These are phyloP conservation scores for Microtus pennsylvanicus DNA, from an alignment of 2,113 vertebrate genomes.

Conservation along the genomic window DNA sequence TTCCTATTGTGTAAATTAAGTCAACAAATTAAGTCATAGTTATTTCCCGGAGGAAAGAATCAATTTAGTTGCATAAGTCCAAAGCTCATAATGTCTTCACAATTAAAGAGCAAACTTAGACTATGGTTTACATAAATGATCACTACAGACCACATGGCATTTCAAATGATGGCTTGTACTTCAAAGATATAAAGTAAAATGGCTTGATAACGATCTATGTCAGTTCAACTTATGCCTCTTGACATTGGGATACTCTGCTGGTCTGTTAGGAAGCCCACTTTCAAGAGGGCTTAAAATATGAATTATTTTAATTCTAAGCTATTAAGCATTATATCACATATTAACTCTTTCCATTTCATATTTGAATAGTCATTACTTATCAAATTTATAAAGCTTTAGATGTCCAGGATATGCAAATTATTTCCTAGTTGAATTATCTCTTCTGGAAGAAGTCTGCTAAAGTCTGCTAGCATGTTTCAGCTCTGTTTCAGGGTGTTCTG, in stretches of 20 bases:
- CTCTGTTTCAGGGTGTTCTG: constrained; percentile 85
- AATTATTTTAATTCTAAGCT: constrained; percentile 57
- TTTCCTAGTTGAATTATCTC: constrained; percentile 63
- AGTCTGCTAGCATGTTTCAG: constrained; percentile 85
- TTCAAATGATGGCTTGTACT: constrained; percentile 76
- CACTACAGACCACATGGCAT: constrained; percentile 68
- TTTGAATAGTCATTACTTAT: constrained; percentile 71
- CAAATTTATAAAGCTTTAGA: constrained; percentile 74
- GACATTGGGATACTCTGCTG: constrained; percentile 12
- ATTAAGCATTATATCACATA: constrained; percentile 69
- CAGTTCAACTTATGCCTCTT: constrained; percentile 59
- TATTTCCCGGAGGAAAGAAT: constrained; percentile 75
- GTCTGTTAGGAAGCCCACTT: constrained; percentile 67
- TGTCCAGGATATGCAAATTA: constrained; percentile 71
- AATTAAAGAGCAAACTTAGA: constrained; percentile 81
- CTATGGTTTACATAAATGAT: constrained; percentile 81
- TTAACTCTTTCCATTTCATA: constrained; percentile 78
- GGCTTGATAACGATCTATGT: constrained; percentile 69
- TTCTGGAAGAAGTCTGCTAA: constrained; percentile 77
- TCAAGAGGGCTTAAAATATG: not conserved
- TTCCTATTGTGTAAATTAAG: constrained; percentile 82
- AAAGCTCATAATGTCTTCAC: constrained; percentile 83
- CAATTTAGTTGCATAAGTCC: constrained; percentile 81
- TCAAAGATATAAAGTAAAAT: constrained; percentile 73
- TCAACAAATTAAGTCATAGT: constrained; percentile 72